Percentiles rank a stretch among this genome's conserved stretches.
Conservation (phyloP, 2,888 invertebrate species). For the Ditylenchus weischeri region DNA sequence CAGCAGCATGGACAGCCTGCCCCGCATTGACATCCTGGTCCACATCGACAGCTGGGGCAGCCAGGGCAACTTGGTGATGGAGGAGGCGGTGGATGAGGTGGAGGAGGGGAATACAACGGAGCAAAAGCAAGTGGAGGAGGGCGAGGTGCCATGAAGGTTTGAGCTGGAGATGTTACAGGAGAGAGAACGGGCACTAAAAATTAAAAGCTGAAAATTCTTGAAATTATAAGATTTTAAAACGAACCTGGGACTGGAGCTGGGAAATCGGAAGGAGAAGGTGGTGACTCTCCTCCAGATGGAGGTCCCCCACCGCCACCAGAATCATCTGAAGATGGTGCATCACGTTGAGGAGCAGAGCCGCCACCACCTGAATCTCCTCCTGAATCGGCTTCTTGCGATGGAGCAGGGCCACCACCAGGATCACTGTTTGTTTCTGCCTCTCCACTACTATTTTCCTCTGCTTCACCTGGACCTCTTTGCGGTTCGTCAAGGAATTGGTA, state of each 20-base stretch:
- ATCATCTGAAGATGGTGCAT: neutral
- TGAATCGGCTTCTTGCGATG: neutral
- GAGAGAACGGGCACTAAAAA: constrained; percentile 10
- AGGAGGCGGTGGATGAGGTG: neutral
- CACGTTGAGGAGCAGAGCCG: neutral
- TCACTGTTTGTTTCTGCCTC: constrained; percentile 10
- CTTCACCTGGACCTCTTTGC: constrained; percentile 18
- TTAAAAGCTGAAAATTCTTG: too few relatives aligned
- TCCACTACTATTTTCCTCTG: constrained; percentile 2
- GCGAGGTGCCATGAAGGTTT: neutral
- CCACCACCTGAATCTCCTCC: constrained; percentile 5
- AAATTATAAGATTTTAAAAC: too few relatives aligned
- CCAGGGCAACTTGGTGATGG: neutral
- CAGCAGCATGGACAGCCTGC: neutral
- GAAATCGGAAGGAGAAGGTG: neutral
- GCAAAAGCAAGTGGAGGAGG: constrained; percentile 5
- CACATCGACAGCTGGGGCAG: too few relatives aligned
- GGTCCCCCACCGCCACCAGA: constrained; percentile 4
- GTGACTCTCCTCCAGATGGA: neutral
- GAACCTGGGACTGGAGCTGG: neutral
- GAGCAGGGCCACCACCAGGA: neutral
- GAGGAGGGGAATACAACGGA: neutral
- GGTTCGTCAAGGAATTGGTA: constrained; percentile 26
- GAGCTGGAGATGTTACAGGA: constrained; percentile 4
- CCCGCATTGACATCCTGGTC: neutral